Conservation (phyloP, 1,140 invertebrate species). For the Caenorhabditis brenneri region DNA sequence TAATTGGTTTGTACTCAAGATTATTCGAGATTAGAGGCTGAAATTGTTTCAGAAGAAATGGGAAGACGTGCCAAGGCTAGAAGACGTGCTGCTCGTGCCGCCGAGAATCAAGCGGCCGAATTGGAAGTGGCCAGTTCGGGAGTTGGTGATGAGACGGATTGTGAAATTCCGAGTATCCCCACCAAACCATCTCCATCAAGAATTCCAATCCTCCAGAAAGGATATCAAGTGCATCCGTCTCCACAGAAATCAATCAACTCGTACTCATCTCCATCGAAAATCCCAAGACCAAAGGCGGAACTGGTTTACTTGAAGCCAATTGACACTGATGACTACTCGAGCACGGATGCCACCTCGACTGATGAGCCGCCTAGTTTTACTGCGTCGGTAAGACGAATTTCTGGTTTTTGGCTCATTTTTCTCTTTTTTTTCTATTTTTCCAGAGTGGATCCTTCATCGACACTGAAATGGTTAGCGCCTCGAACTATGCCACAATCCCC, state of each 20-base stretch:
- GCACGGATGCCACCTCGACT: no score
- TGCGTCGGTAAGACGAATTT: not conserved
- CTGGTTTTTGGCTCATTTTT: not conserved
- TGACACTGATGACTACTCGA: not conserved
- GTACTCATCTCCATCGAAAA: not conserved
- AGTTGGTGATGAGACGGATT: slow-evolving; percentile 8
- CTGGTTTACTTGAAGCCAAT: not conserved
- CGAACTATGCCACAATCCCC: no score
- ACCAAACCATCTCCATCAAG: not conserved
- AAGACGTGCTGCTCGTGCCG: not conserved
- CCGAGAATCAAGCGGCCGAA: not conserved
- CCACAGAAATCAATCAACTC: not conserved
- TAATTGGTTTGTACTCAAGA: not conserved
- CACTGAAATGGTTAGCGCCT: no score
- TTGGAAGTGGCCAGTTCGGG: not conserved
- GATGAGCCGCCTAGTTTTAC: no score
- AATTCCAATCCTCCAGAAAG: slow-evolving; percentile 10
- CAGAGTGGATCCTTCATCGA: no score
- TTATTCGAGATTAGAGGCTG: no score
- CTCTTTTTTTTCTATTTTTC: no score
- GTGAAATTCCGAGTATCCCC: slow-evolving; percentile 30
- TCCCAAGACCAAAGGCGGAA: not conserved
- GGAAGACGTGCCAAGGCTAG: not conserved
- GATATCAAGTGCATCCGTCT: not conserved
- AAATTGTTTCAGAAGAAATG: not conserved